Evolutionary conservation across 1,140 invertebrate species (phyloP).

Genomic region (Teleogryllus occipitalis): DNA sequence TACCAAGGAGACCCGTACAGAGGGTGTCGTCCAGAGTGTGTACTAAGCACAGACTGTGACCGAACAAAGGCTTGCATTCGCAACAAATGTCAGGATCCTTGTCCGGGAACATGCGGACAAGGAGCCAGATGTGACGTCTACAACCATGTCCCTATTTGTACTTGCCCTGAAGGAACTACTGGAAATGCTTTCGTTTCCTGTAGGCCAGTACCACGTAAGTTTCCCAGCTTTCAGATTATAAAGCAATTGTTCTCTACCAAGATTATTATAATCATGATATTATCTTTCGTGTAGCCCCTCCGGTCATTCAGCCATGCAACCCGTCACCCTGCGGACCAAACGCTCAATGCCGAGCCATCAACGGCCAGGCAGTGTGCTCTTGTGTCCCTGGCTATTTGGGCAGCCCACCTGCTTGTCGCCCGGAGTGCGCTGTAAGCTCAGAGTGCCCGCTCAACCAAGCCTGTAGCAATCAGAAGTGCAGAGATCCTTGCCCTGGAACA

Average conservation of each 20-base stretch:
- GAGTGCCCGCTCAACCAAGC: slow-evolving; percentile 41
- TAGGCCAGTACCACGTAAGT: slow-evolving; percentile 25
- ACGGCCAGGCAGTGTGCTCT: slow-evolving; percentile 41
- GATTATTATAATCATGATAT: not conserved
- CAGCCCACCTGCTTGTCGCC: slow-evolving; percentile 39
- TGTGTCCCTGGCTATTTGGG: slow-evolving; percentile 42
- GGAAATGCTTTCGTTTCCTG: slow-evolving; percentile 50
- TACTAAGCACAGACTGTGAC: slow-evolving; percentile 53
- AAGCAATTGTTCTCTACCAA: no score
- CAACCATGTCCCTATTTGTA: slow-evolving; percentile 56
- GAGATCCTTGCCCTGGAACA: slow-evolving; percentile 42
- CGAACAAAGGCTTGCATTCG: slow-evolving; percentile 58
- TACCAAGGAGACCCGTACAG: slow-evolving; percentile 55
- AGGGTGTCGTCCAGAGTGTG: slow-evolving; percentile 55
- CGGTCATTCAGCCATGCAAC: slow-evolving; percentile 38
- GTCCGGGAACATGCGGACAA: slow-evolving; percentile 58
- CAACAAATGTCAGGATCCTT: slow-evolving; percentile 68
- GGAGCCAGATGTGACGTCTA: slow-evolving; percentile 53
- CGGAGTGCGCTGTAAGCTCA: slow-evolving; percentile 41
- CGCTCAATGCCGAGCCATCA: slow-evolving; percentile 39
- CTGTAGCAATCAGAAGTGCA: slow-evolving; percentile 43
- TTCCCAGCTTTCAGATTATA: no score
- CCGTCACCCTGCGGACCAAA: slow-evolving; percentile 36
- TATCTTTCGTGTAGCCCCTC: slow-evolving; percentile 11
- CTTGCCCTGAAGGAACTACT: slow-evolving; percentile 45